A percentile compares a stretch with the other conserved stretches of the same genome.
Conservation (phyloP, 2,797 vertebrate genomes). For the Centropyge bicolor region DNA sequence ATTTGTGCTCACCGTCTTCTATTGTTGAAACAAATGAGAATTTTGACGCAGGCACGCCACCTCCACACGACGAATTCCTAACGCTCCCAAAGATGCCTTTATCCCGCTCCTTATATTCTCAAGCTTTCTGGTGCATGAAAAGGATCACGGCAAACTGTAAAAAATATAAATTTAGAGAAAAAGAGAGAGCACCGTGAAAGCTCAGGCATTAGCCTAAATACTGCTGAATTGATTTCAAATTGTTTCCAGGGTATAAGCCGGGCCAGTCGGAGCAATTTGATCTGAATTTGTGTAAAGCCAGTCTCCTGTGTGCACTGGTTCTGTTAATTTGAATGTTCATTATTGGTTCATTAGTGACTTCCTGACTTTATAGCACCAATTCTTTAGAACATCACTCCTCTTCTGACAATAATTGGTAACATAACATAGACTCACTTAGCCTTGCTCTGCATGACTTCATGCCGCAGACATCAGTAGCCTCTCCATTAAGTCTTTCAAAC, state of each 20-base stretch:
- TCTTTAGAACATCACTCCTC: slow-evolving; percentile 49
- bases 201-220: slow-evolving; percentile 58
- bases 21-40: slow-evolving; percentile 72
- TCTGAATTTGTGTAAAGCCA: slow-evolving; percentile 47
- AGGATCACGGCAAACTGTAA: slow-evolving; percentile 47
- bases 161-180: slow-evolving; percentile 38
- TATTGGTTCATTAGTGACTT: slow-evolving; percentile 67
- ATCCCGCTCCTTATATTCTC: slow-evolving; percentile 48
- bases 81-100: slow-evolving; percentile 50
- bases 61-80: slow-evolving; percentile 34
- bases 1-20: slow-evolving; percentile 61
- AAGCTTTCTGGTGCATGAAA: slow-evolving; percentile 51
- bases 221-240: slow-evolving; percentile 68
- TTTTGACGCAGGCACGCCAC: slow-evolving; percentile 43
- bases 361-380: slow-evolving; percentile 50
- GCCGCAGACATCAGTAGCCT: slow-evolving; percentile 25
- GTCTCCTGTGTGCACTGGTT: slow-evolving; percentile 54
- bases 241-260: slow-evolving; percentile 59
- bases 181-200: slow-evolving; percentile 37
- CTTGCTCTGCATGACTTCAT: slow-evolving; percentile 39
- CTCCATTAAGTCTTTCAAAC: slow-evolving; percentile 40
- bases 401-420: slow-evolving; percentile 58
- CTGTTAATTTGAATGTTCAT: slow-evolving; percentile 66
- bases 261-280: slow-evolving; percentile 57
- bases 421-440: slow-evolving; percentile 36